Evolutionary conservation across 1,140 invertebrate genomes (phyloP).

Genomic region (Drosophila fuyamai): DNA sequence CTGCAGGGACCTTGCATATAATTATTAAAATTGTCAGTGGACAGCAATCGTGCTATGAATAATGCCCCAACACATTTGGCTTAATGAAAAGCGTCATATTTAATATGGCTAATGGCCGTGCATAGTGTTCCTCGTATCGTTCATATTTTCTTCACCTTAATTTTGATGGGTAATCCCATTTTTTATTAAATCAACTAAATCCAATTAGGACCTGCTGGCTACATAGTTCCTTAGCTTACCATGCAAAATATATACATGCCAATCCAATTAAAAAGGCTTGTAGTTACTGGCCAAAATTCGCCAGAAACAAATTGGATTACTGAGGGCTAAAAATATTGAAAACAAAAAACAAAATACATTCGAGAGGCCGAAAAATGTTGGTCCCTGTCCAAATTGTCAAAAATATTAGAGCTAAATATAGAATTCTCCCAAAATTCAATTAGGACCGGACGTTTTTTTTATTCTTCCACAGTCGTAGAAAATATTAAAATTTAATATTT

Average conservation of each 20-base stretch:
- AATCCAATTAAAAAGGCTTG: conserved; percentile 20
- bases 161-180: conserved; percentile 8
- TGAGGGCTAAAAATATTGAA: conserved; percentile 21
- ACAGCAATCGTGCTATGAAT: conserved; percentile 17
- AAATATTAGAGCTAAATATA: conserved; percentile 23
- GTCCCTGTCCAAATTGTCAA: conserved; percentile 10
- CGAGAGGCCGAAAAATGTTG: conserved; percentile 4
- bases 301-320: conserved; percentile 37
- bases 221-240: conserved; percentile 13
- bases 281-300: conserved; percentile 2
- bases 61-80: conserved; percentile 28
- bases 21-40: conserved; percentile 52
- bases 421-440: conserved; percentile 47
- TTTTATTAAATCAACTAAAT: conserved; percentile 18
- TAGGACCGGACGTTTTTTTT: conserved; percentile 17
- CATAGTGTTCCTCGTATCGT: too few relatives aligned
- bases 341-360: conserved; percentile 15
- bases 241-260: conserved; percentile 9
- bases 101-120: conserved; percentile 32
- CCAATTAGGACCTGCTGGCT: conserved; percentile 29
- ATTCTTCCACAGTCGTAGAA: conserved; percentile 8
- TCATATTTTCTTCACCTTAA: conserved; percentile 12
- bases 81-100: conserved; percentile 41
- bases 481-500: conserved; percentile 65
- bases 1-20: conserved; percentile 45